Percentiles rank a stretch among this genome's conserved stretches.
These are phyloP conservation scores for Rhodinocichla rosea DNA, from an alignment of 2,113 vertebrate genomes.

Conservation along the genomic window DNA sequence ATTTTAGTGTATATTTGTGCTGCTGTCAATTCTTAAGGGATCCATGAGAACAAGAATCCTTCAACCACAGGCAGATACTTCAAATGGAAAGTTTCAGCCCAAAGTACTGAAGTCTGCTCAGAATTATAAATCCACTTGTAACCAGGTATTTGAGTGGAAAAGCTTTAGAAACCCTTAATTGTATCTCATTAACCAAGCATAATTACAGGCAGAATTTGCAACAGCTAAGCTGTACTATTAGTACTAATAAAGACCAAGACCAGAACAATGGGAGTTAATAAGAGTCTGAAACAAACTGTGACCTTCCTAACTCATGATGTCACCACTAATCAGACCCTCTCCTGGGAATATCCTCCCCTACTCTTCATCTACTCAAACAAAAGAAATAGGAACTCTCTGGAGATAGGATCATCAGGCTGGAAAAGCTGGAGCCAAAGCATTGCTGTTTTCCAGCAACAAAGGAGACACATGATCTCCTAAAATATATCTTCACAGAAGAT, in stretches of 20 bases:
- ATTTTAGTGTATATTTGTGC: background rate
- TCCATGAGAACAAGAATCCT: background rate
- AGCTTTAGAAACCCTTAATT: background rate
- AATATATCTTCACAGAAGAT: background rate
- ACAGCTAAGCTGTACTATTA: background rate
- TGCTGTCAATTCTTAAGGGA: background rate
- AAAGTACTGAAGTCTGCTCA: background rate
- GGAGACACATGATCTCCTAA: background rate
- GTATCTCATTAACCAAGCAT: background rate
- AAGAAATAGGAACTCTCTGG: background rate
- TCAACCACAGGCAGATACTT: background rate
- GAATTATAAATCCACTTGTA: background rate
- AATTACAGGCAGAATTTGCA: background rate
- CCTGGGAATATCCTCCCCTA: background rate
- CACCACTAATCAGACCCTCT: background rate
- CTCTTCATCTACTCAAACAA: background rate
- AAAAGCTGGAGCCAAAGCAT: background rate
- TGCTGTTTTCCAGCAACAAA: background rate
- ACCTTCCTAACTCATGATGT: conserved; percentile 2
- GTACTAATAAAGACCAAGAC: background rate
- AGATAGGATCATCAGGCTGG: background rate
- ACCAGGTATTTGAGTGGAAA: background rate
- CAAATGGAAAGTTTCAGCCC: background rate
- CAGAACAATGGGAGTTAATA: background rate
- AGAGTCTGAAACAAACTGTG: background rate